A percentile compares a stretch with the other conserved stretches of the same genome.
These are phyloP conservation scores for Castor canadensis DNA, from an alignment of 2,113 vertebrate species.

Conservation along the genomic window DNA sequence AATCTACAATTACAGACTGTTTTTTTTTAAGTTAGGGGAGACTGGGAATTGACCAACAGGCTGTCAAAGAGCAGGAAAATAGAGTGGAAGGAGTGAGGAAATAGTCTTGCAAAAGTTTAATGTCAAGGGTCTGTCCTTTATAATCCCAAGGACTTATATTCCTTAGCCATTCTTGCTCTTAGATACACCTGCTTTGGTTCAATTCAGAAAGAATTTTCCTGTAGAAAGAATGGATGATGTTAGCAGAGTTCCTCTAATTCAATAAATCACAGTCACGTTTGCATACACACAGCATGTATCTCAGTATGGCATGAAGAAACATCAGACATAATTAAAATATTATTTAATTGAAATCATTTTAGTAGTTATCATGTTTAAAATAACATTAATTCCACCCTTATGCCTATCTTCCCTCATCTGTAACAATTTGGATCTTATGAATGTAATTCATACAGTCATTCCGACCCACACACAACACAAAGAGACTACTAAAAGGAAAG, in stretches of 20 bases:
- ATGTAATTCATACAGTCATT: constrained; percentile 70
- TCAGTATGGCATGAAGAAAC: constrained; percentile 37
- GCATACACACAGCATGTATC: constrained; percentile 50
- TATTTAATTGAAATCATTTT: constrained; percentile 78
- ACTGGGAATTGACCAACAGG: not conserved
- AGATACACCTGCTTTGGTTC: not conserved
- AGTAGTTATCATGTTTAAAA: constrained; percentile 72
- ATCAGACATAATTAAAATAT: constrained; percentile 76
- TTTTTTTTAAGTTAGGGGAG: not conserved
- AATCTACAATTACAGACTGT: not conserved
- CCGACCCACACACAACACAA: constrained; percentile 68
- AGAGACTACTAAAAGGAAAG: constrained; percentile 77
- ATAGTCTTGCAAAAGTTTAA: not conserved
- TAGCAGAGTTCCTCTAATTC: not conserved
- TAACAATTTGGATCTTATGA: constrained; percentile 77
- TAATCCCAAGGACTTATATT: not conserved
- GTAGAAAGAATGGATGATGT: not conserved
- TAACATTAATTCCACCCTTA: constrained; percentile 72
- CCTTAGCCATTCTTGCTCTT: not conserved
- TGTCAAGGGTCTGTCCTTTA: not conserved
- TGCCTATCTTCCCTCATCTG: constrained; percentile 77
- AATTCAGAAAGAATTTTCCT: constrained; percentile 36
- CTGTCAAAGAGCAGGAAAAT: not conserved
- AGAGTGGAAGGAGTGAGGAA: not conserved
- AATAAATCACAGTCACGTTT: constrained; percentile 56